Evolutionary conservation across 2,888 invertebrate genomes (phyloP).

Genomic region (Gymnocheta viridis): DNA sequence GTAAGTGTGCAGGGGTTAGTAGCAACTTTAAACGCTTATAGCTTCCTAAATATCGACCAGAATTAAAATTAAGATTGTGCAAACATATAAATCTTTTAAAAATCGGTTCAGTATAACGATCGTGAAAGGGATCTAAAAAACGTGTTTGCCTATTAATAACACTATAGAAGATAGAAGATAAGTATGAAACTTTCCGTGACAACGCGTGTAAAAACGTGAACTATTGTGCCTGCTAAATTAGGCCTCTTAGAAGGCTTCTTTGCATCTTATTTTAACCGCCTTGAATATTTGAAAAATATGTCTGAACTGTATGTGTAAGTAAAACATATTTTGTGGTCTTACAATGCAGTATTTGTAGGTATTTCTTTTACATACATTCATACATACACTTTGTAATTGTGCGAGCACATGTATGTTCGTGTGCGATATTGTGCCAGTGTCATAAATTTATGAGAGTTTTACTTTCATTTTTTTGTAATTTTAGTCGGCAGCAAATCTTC

Average conservation of each 20-base stretch:
- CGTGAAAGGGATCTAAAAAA: no score
- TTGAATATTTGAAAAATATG: background rate
- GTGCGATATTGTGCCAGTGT: conserved; percentile 42
- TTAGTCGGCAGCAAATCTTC: conserved; percentile 47
- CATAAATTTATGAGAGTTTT: conserved; percentile 67
- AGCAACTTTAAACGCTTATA: no score
- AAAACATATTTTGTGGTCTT: conserved; percentile 58
- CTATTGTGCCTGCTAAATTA: background rate
- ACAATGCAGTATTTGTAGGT: conserved; percentile 60
- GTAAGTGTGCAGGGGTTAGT: no score
- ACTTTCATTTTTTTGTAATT: conserved; percentile 34
- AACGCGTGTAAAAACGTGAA: no score
- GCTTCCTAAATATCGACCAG: no score
- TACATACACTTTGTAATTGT: background rate
- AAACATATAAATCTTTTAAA: no score
- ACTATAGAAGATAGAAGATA: no score
- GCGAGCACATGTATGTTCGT: background rate
- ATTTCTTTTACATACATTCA: background rate
- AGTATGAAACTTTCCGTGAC: no score
- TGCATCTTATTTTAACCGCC: background rate
- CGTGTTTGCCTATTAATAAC: no score
- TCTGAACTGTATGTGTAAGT: conserved; percentile 21
- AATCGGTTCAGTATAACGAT: no score
- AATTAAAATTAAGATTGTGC: no score
- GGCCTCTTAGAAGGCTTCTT: background rate